These are phyloP conservation scores for Muscidifurax raptorellus DNA, from an alignment of 1,140 invertebrate species.

Conservation along the genomic window DNA sequence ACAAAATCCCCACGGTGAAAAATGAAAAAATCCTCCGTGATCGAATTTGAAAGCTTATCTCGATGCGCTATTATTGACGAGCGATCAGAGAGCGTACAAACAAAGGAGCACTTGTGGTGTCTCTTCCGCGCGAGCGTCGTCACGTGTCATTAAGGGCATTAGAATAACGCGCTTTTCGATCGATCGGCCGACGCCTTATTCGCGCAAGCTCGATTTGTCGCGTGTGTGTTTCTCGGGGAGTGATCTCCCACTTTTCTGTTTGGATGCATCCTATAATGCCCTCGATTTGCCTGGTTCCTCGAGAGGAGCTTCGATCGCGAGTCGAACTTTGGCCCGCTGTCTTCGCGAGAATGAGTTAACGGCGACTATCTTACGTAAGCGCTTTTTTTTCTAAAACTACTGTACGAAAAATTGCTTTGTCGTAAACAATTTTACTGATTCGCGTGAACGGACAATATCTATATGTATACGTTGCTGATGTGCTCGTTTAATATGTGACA, in stretches of 20 bases:
- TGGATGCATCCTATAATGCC: background rate
- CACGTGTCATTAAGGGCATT: constrained; percentile 54
- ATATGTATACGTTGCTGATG: background rate
- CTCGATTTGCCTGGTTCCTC: background rate
- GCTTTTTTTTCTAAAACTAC: no score
- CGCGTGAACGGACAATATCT: no score
- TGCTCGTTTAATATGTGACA: background rate
- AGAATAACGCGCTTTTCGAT: constrained; percentile 52
- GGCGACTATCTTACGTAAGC: no score
- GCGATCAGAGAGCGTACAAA: background rate
- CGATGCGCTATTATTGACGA: background rate
- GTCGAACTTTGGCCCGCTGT: no score
- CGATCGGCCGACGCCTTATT: constrained; percentile 37
- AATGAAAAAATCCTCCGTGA: background rate
- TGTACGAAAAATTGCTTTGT: no score
- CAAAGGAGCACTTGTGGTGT: no score
- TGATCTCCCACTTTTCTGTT: background rate
- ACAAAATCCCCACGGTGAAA: no score
- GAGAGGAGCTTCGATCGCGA: no score
- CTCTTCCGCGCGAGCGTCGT: no score
- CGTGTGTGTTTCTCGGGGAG: background rate
- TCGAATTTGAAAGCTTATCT: background rate
- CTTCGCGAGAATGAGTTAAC: no score
- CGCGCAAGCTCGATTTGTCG: constrained; percentile 55
- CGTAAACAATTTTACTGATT: no score